Conservation (phyloP, 2,888 invertebrate genomes). For the Dolomedes plantarius region DNA sequence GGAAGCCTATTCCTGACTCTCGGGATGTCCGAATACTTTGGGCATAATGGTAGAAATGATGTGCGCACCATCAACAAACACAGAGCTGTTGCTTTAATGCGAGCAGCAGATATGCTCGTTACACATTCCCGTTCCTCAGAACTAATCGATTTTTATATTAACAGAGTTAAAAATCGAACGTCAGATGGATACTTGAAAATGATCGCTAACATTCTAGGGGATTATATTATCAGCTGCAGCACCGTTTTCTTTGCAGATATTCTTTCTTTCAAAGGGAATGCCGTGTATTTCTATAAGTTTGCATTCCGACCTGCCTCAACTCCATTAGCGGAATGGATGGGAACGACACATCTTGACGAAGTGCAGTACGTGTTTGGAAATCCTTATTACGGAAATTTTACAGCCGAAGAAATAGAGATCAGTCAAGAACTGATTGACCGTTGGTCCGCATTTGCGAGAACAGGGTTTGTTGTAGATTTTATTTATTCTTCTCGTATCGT, state of each 20-base stretch:
- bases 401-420: constrained; percentile 19
- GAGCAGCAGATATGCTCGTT: neutral
- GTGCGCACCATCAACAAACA: constrained; percentile 1
- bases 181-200: constrained; percentile 21
- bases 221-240: constrained; percentile 51
- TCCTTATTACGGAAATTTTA: constrained; percentile 38
- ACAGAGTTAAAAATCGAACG: constrained; percentile 16
- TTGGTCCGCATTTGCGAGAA: constrained; percentile 38
- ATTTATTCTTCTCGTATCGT: too few relatives aligned
- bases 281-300: constrained; percentile 64
- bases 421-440: constrained; percentile 32
- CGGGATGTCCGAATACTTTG: constrained; percentile 30
- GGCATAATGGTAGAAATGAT: constrained; percentile 10
- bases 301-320: constrained; percentile 29
- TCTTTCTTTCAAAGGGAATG: constrained; percentile 33
- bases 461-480: constrained; percentile 50
- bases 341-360: constrained; percentile 64
- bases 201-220: constrained; percentile 41
- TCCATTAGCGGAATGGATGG: constrained; percentile 59
- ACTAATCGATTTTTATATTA: constrained; percentile 38
- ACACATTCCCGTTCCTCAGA: constrained; percentile 3
- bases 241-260: constrained; percentile 50
- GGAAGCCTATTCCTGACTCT: constrained; percentile 58
- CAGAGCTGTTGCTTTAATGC: neutral
- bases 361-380: constrained; percentile 66